Evolutionary conservation across 2,113 vertebrate genomes (phyloP).

Genomic region (Perccottus glenii): DNA sequence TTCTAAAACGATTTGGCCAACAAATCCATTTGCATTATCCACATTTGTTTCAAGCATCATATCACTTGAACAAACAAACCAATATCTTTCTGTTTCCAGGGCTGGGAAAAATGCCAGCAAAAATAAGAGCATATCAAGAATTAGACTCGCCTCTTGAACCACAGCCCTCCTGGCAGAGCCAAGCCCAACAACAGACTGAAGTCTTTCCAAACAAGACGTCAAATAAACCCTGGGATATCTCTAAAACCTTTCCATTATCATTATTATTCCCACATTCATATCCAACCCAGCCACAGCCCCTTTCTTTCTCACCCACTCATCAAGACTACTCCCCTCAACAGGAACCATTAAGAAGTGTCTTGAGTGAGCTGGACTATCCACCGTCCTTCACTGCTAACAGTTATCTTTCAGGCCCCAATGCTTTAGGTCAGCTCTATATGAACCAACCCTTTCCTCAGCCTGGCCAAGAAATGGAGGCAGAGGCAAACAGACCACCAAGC

Average conservation of each 20-base stretch:
- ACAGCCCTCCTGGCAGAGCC: constrained; percentile 48
- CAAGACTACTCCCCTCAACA: constrained; percentile 16
- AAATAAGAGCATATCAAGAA: constrained; percentile 8
- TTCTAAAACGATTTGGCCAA: neutral
- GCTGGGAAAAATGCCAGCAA: constrained; percentile 6
- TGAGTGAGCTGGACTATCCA: constrained; percentile 6
- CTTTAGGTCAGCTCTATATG: constrained; percentile 20
- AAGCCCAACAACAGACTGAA: constrained; percentile 14
- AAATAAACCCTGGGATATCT: constrained; percentile 11
- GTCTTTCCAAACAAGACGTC: constrained; percentile 31
- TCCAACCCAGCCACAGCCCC: constrained; percentile 25
- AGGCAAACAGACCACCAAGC: neutral
- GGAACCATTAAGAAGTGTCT: constrained; percentile 9
- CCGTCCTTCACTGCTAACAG: constrained; percentile 23
- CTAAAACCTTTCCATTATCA: constrained; percentile 24
- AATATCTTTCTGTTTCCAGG: constrained; percentile 23
- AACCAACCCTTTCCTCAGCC: constrained; percentile 31
- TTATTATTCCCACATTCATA: constrained; percentile 19
- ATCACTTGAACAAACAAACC: neutral
- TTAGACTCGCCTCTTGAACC: constrained; percentile 11
- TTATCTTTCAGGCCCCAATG: constrained; percentile 1
- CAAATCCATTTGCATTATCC: neutral
- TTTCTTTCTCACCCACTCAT: neutral
- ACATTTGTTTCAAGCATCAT: neutral
- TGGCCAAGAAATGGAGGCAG: neutral